Conservation (phyloP, 2,888 invertebrate genomes). For the Heliconius sara region DNA sequence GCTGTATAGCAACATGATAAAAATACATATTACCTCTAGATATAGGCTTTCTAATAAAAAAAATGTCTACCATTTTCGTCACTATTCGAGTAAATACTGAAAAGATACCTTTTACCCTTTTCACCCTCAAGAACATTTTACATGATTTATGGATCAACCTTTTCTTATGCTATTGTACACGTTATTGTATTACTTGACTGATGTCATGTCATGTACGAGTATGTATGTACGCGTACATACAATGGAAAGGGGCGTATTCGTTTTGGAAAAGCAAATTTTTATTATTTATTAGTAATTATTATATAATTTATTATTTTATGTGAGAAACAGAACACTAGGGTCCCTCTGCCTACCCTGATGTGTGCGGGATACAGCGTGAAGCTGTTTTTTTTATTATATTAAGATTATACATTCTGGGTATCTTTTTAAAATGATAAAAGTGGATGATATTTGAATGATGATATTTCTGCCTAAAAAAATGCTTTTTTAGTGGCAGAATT, state of each 20-base stretch:
- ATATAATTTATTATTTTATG: background rate
- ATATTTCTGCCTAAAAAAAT: no score
- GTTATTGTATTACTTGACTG: background rate
- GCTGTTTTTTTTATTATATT: background rate
- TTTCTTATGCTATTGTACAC: background rate
- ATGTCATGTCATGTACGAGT: background rate
- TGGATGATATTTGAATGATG: no score
- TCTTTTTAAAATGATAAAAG: no score
- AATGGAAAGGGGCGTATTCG: background rate
- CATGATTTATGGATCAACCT: constrained; percentile 17
- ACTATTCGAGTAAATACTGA: background rate
- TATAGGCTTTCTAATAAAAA: background rate
- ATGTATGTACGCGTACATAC: background rate
- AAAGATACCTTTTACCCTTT: constrained; percentile 21
- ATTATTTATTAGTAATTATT: background rate
- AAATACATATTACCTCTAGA: background rate
- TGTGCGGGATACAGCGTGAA: no score
- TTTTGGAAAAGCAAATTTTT: background rate
- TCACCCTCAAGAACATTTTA: background rate
- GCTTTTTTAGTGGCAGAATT: no score
- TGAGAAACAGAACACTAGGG: no score
- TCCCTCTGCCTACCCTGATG: no score
- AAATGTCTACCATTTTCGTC: background rate
- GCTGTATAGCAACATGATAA: background rate
- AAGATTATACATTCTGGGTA: background rate